Percentiles rank a stretch among this genome's conserved stretches.
Conservation (phyloP, 2,113 vertebrate genomes). For the Brachyistius frenatus region DNA sequence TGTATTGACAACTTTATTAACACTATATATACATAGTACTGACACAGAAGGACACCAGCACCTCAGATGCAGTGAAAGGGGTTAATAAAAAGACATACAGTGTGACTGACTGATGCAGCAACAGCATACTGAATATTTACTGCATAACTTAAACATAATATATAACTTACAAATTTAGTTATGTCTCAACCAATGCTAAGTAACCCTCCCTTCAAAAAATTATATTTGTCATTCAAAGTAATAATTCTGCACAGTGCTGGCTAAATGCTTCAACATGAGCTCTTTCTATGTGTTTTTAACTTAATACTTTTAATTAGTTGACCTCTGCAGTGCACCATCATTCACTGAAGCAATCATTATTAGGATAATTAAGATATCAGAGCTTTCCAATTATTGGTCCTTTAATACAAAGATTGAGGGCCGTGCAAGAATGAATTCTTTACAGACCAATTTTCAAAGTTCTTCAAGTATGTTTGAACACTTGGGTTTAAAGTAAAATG, state of each 20-base stretch:
- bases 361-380: slow-evolving; percentile 36
- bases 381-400: slow-evolving; percentile 24
- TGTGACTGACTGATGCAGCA: too few relatives aligned
- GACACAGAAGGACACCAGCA: slow-evolving; percentile 24
- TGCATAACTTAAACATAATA: neutral
- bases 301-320: slow-evolving; percentile 18
- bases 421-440: slow-evolving; percentile 15
- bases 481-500: slow-evolving; percentile 19
- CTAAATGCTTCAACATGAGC: neutral
- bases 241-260: slow-evolving; percentile 4
- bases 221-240: neutral
- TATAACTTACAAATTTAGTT: neutral
- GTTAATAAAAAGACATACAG: neutral
- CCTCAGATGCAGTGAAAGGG: neutral
- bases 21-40: slow-evolving; percentile 10
- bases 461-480: slow-evolving; percentile 30
- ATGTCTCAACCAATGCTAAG: neutral
- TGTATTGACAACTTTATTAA: slow-evolving; percentile 43
- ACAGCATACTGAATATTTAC: neutral
- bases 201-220: neutral
- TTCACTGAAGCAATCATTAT: slow-evolving; percentile 26
- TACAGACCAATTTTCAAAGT: slow-evolving; percentile 24
- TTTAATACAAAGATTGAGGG: slow-evolving; percentile 10
- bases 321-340: slow-evolving; percentile 4
- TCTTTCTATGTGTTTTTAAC: neutral